These are phyloP conservation scores for Columba janthina DNA, from an alignment of 2,113 vertebrate species.

Conservation along the genomic window DNA sequence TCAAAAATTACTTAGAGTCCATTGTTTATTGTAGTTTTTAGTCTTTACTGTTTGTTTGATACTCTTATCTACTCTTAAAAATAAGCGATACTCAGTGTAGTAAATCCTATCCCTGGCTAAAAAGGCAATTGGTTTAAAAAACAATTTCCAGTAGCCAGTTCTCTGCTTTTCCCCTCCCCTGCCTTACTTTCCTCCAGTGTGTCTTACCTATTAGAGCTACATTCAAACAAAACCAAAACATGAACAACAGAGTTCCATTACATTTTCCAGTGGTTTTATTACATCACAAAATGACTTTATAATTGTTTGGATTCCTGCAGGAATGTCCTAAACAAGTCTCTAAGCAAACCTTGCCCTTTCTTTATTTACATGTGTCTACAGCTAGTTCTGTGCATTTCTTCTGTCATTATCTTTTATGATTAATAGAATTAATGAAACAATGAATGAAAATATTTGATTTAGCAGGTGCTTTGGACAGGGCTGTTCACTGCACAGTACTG, in stretches of 20 bases:
- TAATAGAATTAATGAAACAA: not conserved
- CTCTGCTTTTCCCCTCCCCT: not conserved
- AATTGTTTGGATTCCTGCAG: conserved; percentile 9
- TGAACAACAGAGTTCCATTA: not conserved
- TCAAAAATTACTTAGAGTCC: not conserved
- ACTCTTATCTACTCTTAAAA: not conserved
- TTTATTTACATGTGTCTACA: not conserved
- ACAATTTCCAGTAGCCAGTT: not conserved
- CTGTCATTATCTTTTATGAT: not conserved
- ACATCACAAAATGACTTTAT: not conserved
- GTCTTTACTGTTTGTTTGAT: not conserved
- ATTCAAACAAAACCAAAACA: not conserved
- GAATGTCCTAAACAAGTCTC: not conserved
- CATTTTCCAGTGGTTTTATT: not conserved
- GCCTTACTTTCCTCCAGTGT: not conserved
- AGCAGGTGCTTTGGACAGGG: not conserved
- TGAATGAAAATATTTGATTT: not conserved
- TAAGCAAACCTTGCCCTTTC: not conserved
- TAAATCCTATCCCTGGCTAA: not conserved
- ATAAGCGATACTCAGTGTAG: not conserved
- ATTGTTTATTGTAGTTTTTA: not conserved
- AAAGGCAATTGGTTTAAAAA: not conserved
- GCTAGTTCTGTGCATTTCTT: not conserved
- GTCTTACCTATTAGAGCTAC: not conserved
- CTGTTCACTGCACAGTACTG: not conserved